phyloP scores from a whole-genome alignment of 2,888 invertebrate species.

The Lithophane semibrunnea region DNA sequence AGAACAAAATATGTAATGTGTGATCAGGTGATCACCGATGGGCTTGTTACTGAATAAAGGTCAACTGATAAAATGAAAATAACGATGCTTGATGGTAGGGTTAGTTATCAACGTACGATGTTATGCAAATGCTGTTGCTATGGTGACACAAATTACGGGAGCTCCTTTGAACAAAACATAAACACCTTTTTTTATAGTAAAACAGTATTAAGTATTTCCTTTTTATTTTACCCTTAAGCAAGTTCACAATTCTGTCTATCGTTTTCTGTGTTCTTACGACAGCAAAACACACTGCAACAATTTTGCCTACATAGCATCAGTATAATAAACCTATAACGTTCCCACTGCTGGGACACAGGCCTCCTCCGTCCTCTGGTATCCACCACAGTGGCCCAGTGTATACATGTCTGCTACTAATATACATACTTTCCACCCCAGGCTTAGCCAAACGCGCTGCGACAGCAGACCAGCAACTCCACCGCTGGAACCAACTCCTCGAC shows the following conservation, averaged over 20 bases:
- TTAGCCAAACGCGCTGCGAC: constrained; percentile 92
- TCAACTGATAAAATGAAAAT: neutral
- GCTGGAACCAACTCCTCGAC: constrained; percentile 95
- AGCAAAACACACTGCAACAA: neutral
- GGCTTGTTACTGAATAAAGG: neutral
- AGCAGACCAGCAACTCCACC: constrained; percentile 88
- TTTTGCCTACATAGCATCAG: neutral
- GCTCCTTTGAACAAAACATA: neutral
- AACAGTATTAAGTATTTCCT: neutral
- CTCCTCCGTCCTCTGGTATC: no score
- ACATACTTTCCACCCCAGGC: constrained; percentile 67
- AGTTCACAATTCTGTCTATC: neutral
- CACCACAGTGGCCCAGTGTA: neutral
- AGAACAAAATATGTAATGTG: neutral
- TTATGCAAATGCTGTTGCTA: neutral
- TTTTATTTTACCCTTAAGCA: neutral
- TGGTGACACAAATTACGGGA: neutral
- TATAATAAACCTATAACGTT: neutral
- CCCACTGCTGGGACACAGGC: neutral
- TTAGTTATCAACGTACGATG: neutral
- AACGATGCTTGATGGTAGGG: neutral
- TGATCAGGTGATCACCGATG: no score
- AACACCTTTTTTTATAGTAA: neutral
- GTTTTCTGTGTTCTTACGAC: neutral
- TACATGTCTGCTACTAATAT: neutral